Evolutionary conservation across 2,888 invertebrate species (phyloP).

Genomic region (Mylabris sibirica): DNA sequence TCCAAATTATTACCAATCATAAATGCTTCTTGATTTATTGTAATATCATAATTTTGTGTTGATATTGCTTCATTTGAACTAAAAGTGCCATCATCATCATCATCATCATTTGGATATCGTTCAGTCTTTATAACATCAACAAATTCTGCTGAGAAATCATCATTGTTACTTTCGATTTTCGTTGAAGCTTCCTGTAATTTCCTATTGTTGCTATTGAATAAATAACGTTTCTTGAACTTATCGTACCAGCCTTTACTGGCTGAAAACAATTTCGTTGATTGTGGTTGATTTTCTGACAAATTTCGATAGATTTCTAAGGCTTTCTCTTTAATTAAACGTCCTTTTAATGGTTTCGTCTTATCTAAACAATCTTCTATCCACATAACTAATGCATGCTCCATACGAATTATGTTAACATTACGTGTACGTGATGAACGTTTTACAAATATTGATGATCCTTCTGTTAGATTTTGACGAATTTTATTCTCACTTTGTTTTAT

Average conservation of each 20-base stretch:
- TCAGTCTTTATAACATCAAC: background rate
- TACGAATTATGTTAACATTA: background rate
- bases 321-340: conserved; percentile 2
- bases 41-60: background rate
- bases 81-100: background rate
- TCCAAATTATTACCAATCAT: background rate
- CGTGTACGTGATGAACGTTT: background rate
- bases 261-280: background rate
- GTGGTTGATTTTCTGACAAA: background rate
- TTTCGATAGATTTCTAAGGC: background rate
- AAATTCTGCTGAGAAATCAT: background rate
- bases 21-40: conserved; percentile 6
- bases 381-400: background rate
- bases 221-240: background rate
- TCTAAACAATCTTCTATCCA: conserved; percentile 1
- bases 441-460: background rate
- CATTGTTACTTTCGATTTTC: background rate
- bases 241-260: conserved; percentile 1
- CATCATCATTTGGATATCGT: background rate
- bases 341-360: background rate
- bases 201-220: background rate
- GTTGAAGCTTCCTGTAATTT: background rate
- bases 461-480: background rate
- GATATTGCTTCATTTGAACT: background rate
- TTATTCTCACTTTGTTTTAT: background rate